These are phyloP conservation scores for Carduelis carduelis DNA, from an alignment of 2,797 vertebrate genomes.

Conservation along the genomic window DNA sequence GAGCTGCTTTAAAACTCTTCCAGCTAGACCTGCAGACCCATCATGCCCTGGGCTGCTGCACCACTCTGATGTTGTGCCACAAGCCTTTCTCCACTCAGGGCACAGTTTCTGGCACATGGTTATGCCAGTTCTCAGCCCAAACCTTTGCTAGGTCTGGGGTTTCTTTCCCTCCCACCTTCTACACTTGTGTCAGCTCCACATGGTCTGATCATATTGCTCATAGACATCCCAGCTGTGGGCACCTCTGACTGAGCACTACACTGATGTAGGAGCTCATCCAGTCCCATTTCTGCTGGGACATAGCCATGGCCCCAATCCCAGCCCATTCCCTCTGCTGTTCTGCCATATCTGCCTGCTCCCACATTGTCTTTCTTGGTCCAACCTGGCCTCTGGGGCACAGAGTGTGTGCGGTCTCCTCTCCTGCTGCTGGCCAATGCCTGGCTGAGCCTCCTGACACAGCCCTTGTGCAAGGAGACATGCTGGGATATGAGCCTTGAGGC, in stretches of 20 bases:
- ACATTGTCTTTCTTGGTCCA: background rate
- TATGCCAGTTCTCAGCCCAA: background rate
- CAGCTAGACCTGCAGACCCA: background rate
- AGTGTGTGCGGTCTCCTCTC: background rate
- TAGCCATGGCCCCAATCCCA: background rate
- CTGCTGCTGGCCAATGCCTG: background rate
- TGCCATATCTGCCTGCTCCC: background rate
- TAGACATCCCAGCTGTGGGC: background rate
- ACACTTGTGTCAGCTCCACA: background rate
- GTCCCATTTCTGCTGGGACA: background rate
- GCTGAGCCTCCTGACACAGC: background rate
- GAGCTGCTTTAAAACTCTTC: background rate
- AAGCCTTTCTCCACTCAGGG: background rate
- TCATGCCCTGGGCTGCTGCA: background rate
- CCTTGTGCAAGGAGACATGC: accelerated
- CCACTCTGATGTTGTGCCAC: background rate
- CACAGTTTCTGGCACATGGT: background rate
- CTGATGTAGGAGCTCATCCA: background rate
- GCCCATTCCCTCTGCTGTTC: background rate
- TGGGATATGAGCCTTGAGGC: background rate
- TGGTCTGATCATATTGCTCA: background rate
- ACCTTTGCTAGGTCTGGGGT: background rate
- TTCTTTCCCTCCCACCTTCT: background rate
- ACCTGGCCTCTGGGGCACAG: background rate
- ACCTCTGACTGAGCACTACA: background rate